Base-by-base conservation (phyloP, 2,113 vertebrate genomes). In the Myotis brandtii region DNA sequence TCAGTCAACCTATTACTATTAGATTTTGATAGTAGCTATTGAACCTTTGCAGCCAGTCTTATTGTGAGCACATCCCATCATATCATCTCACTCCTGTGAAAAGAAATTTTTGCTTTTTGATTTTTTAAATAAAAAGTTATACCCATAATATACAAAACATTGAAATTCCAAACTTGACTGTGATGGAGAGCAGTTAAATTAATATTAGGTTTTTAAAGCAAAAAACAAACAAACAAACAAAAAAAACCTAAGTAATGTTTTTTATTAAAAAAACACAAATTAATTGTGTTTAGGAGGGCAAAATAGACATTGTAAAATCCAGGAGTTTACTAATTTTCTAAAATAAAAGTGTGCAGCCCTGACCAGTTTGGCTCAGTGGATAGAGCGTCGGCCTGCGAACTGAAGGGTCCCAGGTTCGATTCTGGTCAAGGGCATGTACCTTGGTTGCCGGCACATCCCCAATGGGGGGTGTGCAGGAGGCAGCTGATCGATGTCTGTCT, bases 41-140 rank as follows among this genome's bases (percentile, higher is more conserved):
- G 90, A 85, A 79, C 56, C 83, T 96, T 86, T 96, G 17, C 56
- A 75, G 40, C 54, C 70, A 73, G 17, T 88, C 17, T 86, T 93
- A 83, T 50, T 95, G 20, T 72, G 32, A 56, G 27, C 73, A 40
- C 43, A 59, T 96, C 20, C 82, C 9, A 70, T 5, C 13, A 5
- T 85, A 43, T 88, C 34, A 64, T 80, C 52, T 54, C 5, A 17
- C 16, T 56, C 59, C 20, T 21, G 4, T 52, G 64, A 94, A 92
- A 62, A 85, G 10, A 30, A 92, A 81, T 14, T 91, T 88, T 95
- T 96, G 40, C 11, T 91, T 89, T 32, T 25, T 75, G 70, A 91
- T 87, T 94, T 92, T 94, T 92, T 95, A 89, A 93, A 82, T 86
- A 85, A 94, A 93, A 92, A 66, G 2, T 86, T n/a, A 83, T 86